Conservation (phyloP, 2,888 invertebrate genomes). For the Sisyra nigra region DNA sequence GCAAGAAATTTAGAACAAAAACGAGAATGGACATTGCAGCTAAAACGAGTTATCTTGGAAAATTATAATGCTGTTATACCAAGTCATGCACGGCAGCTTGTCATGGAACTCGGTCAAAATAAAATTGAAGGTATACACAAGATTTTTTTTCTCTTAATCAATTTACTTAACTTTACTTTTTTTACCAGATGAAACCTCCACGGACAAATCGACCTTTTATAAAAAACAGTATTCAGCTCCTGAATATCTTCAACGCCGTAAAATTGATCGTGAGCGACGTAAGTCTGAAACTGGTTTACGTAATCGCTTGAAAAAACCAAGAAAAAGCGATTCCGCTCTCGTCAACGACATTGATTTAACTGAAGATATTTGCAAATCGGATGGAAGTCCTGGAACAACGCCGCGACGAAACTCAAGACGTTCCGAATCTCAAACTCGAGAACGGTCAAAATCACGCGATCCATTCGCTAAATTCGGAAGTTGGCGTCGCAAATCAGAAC, state of each 20-base stretch:
- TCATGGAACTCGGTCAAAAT: conserved; percentile 75
- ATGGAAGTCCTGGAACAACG: neutral
- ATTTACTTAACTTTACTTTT: conserved; percentile 1
- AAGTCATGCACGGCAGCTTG: conserved; percentile 81
- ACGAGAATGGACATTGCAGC: conserved; percentile 64
- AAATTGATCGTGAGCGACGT: conserved; percentile 51
- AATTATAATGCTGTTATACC: conserved; percentile 89
- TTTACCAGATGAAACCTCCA: conserved; percentile 41
- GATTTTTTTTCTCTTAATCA: neutral
- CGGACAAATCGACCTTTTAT: conserved; percentile 38
- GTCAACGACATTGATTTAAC: conserved; percentile 1
- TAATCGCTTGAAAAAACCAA: conserved; percentile 39
- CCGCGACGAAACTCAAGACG: conserved; percentile 18
- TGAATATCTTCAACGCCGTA: conserved; percentile 76
- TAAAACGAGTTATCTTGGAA: conserved; percentile 81
- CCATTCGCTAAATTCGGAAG: conserved; percentile 40
- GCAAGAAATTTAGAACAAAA: conserved; percentile 74
- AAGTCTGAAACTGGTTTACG: conserved; percentile 44
- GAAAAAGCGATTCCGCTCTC: conserved; percentile 24
- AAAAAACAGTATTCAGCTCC: conserved; percentile 67
- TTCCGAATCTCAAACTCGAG: conserved; percentile 28
- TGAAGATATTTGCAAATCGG: neutral
- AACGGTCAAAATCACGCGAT: conserved; percentile 32
- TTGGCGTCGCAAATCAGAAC: conserved; percentile 58
- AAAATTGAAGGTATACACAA: conserved; percentile 40